Evolutionary conservation across 2,888 invertebrate species (phyloP).

Genomic region (Brenthis hecate): DNA sequence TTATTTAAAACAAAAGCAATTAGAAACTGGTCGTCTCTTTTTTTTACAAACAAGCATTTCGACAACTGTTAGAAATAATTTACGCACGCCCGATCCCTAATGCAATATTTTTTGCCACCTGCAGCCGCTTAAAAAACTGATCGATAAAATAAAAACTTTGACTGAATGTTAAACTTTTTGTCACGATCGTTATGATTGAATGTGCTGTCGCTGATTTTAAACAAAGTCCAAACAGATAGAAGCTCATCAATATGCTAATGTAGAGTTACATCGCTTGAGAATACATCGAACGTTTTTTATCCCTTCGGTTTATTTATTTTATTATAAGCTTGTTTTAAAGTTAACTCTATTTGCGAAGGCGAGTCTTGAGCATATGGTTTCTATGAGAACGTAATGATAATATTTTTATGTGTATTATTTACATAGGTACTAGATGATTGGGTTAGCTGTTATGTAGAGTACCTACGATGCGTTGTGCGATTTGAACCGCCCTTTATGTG

Average conservation of each 20-base stretch:
- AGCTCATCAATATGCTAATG: slow-evolving; percentile 80
- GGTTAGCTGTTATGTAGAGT: slow-evolving; percentile 21
- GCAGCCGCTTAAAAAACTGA: slow-evolving; percentile 48
- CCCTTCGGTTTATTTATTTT: slow-evolving; percentile 77
- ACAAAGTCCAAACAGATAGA: slow-evolving; percentile 75
- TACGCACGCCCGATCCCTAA: slow-evolving; percentile 26
- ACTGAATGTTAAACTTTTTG: slow-evolving; percentile 69
- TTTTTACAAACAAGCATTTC: too few species aligned
- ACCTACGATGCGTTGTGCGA: not conserved
- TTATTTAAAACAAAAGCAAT: too few species aligned
- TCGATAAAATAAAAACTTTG: slow-evolving; percentile 39
- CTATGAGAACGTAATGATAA: slow-evolving; percentile 40
- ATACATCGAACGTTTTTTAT: slow-evolving; percentile 63
- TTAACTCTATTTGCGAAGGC: slow-evolving; percentile 70
- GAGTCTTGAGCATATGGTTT: slow-evolving; percentile 59
- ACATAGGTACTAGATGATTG: slow-evolving; percentile 29
- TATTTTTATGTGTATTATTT: slow-evolving; percentile 36
- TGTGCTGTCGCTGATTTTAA: slow-evolving; percentile 79
- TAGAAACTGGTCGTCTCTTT: too few species aligned
- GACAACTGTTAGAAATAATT: slow-evolving; percentile 6
- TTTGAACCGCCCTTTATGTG: slow-evolving; percentile 37
- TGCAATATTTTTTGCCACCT: slow-evolving; percentile 63
- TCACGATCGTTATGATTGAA: slow-evolving; percentile 76
- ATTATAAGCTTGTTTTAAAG: slow-evolving; percentile 70
- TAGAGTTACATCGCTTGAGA: slow-evolving; percentile 60